Base-by-base conservation (phyloP, 2,888 invertebrate species). In the Dromius quadrimaculatus region DNA sequence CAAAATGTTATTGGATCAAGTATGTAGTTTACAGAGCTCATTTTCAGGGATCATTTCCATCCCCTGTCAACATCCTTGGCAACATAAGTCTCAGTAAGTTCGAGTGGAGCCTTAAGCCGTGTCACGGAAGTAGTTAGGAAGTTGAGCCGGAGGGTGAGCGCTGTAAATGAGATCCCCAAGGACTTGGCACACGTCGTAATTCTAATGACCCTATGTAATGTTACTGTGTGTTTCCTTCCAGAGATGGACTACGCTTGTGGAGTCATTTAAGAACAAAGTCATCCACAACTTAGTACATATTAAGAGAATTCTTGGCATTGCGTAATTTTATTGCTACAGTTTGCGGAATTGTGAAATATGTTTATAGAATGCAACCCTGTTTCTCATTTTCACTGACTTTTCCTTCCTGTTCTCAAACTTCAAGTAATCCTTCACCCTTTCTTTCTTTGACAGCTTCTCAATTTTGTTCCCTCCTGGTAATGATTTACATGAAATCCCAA, bases 161-260 rank as follows among this genome's bases (percentile, higher is more conserved):
- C 57, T 68, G 66, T 68, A 68, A 65, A 65, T 65, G 65, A 65
- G 65, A 65, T 65, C 65, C 50, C 65, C 11, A n/a, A 54, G 65
- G 65, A 20, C 20, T 23, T 34, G 65, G 65, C 50, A 28, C 65
- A 65, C 47, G 34, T 54, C 65, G 65, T 34, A 65, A 54, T 65
- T 65, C 65, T 65, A 65, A 65, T 65, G 50, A 65, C 50, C 65
- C 36, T 38, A 34, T 62, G 17, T 41, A 57, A 5, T 57, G 11
- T 57, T n/a, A n/a, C n/a, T 41, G 41, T 41, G 41, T 47, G n/a
- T 23, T 13, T 45, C 45, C 8, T 15, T 41, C 6, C 41, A 47
- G 47, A 47, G 47, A 47, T 47, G 47, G 47, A 47, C 47, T 47
- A 6, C 28, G 8, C 28, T 28, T 28, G 28, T 11, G 23, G 47